Percentiles rank a stretch among this genome's conserved stretches.
Conservation (phyloP, 2,888 invertebrate genomes). For the Eutolmus rufibarbis region DNA sequence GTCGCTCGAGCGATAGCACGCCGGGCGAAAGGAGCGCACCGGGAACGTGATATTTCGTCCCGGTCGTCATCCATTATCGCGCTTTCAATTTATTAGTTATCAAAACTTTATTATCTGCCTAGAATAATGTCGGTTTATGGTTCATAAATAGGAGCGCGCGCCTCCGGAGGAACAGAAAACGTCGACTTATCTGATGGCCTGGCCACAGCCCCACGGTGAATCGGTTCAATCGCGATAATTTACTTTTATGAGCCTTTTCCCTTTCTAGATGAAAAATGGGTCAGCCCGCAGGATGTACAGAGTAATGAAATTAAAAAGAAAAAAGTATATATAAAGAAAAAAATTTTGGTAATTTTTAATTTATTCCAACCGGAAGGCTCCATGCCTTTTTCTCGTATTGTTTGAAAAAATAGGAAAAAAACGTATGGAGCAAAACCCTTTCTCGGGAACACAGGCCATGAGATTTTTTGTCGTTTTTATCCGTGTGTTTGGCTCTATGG, state of each 20-base stretch:
- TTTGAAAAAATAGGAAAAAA: not conserved
- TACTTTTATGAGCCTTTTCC: constrained; percentile 27
- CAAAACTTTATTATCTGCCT: constrained; percentile 46
- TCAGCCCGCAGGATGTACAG: not conserved
- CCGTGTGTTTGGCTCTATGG: not conserved
- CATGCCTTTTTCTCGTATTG: not conserved
- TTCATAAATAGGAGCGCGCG: constrained; percentile 1
- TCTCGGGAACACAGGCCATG: not conserved
- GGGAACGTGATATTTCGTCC: constrained; percentile 6
- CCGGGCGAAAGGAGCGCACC: not conserved
- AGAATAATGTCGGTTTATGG: constrained; percentile 26
- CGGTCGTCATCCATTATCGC: constrained; percentile 24
- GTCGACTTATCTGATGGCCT: constrained; percentile 22
- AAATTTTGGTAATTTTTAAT: constrained; percentile 18
- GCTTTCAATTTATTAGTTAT: constrained; percentile 47
- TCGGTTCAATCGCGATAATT: constrained; percentile 29
- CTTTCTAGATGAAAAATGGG: constrained; percentile 14
- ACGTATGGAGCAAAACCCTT: not conserved
- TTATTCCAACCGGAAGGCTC: not conserved
- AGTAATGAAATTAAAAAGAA: constrained; percentile 25
- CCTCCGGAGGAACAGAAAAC: constrained; percentile 8
- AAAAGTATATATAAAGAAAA: not conserved
- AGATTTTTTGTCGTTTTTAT: not conserved
- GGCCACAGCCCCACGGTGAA: not conserved
- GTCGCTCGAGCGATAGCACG: not conserved